Evolutionary conservation across 2,113 vertebrate genomes (phyloP).

Genomic region (Pelodiscus sinensis): DNA sequence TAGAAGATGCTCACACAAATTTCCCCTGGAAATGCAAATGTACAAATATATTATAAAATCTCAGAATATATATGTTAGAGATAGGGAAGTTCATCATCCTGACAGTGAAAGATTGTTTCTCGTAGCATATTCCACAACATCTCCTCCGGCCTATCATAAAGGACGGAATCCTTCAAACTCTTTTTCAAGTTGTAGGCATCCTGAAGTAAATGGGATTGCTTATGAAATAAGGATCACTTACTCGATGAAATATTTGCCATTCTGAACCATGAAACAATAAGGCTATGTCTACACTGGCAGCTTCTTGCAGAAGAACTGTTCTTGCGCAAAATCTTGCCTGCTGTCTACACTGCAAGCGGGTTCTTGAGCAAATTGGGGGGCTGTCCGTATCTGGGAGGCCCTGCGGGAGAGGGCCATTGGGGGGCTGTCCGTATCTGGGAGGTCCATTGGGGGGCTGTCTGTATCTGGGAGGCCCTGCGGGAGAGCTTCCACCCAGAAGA

Average conservation of each 20-base stretch:
- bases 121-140: background rate
- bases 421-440: too few species aligned
- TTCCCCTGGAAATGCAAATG: background rate
- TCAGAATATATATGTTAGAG: background rate
- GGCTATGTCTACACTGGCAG: background rate
- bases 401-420: too few species aligned
- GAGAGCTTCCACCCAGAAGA: too few species aligned
- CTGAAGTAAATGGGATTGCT: background rate
- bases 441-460: too few species aligned
- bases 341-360: too few species aligned
- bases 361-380: too few species aligned
- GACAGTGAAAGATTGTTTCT: rapidly evolving
- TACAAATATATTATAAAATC: background rate
- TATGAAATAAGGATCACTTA: background rate
- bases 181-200: background rate
- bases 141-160: background rate
- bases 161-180: background rate
- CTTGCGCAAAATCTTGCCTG: too few species aligned
- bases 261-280: background rate
- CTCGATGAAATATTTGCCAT: background rate
- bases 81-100: background rate
- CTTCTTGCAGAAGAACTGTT: too few species aligned
- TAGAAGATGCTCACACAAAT: background rate
- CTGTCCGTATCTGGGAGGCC: too few species aligned
- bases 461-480: too few species aligned